phyloP scores from a whole-genome alignment of 2,888 invertebrate genomes.

The Sminthurinus aureus region DNA sequence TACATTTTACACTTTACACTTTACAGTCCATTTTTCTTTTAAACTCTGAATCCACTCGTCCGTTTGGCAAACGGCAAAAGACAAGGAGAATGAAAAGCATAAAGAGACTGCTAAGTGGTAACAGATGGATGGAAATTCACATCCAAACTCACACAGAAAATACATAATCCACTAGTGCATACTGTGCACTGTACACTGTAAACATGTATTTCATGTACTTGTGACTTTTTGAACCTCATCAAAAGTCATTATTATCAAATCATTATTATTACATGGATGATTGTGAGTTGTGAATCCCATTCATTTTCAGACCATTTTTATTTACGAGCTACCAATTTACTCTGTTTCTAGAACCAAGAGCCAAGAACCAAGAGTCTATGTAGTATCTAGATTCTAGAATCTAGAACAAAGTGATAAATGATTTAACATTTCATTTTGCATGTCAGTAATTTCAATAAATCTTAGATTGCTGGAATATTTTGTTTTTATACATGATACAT shows the following conservation, averaged over 20 bases:
- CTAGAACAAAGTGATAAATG: not conserved
- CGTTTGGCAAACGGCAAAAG: not conserved
- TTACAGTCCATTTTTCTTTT: not conserved
- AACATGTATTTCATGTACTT: not conserved
- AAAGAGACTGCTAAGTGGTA: not conserved
- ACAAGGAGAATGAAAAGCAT: no score
- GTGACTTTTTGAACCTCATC: slow-evolving; percentile 35
- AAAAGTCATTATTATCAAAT: slow-evolving; percentile 11
- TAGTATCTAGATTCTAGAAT: no score
- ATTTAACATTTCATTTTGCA: not conserved
- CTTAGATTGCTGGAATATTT: no score
- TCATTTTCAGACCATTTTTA: no score
- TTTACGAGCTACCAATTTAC: no score
- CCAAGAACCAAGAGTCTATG: no score
- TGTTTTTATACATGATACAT: no score
- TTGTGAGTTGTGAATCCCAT: no score
- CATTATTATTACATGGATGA: not conserved
- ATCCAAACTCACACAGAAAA: not conserved
- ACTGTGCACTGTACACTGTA: no score
- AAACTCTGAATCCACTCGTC: no score
- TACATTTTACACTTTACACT: not conserved
- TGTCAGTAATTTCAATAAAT: not conserved
- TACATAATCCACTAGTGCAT: no score
- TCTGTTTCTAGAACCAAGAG: not conserved
- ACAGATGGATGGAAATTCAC: not conserved